Percentiles rank a stretch among this genome's conserved stretches.
These are phyloP conservation scores for Rattus rattus DNA, from an alignment of 2,113 vertebrate genomes.

Conservation along the genomic window DNA sequence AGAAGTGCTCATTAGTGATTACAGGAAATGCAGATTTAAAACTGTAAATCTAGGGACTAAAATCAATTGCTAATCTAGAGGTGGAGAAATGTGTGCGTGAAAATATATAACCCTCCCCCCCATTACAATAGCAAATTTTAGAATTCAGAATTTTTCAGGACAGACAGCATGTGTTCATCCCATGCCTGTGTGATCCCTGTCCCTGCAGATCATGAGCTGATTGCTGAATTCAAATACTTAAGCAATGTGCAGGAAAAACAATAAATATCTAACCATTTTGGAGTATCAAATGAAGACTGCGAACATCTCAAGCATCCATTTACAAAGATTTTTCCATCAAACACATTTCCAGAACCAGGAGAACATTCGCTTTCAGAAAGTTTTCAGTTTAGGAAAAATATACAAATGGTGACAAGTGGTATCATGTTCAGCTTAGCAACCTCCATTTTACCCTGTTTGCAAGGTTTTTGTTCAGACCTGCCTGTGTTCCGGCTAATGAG, in stretches of 20 bases:
- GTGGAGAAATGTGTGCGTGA: background rate
- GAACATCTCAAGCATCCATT: background rate
- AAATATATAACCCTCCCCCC: background rate
- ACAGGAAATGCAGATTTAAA: background rate
- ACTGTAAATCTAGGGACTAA: background rate
- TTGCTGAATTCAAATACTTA: background rate
- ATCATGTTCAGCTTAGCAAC: background rate
- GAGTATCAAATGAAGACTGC: background rate
- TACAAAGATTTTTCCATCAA: background rate
- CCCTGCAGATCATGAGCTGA: fast-evolving
- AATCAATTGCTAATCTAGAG: constrained; percentile 5
- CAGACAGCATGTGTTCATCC: background rate
- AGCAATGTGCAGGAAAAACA: background rate
- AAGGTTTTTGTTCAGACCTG: background rate
- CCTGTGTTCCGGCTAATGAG: background rate
- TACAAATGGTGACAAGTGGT: background rate
- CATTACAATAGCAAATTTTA: background rate
- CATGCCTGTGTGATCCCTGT: background rate
- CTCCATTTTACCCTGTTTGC: background rate
- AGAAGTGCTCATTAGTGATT: background rate
- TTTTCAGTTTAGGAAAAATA: background rate
- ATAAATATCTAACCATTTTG: background rate
- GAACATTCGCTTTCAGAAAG: background rate
- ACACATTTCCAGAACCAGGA: background rate
- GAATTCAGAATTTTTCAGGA: constrained; percentile 15